Evolutionary conservation across 2,888 invertebrate species (phyloP).

Genomic region (Dicycla oo): DNA sequence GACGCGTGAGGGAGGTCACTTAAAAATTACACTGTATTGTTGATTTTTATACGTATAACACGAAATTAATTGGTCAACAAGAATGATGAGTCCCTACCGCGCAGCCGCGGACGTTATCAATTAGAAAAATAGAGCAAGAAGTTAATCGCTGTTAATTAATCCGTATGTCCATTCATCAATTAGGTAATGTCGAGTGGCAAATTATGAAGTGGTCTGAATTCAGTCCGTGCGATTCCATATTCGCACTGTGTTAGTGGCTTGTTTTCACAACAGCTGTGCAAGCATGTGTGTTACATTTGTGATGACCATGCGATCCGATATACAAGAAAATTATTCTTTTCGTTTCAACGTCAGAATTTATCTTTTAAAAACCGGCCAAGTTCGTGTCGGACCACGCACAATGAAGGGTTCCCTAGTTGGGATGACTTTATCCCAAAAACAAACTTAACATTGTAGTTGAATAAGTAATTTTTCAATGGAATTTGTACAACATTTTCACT

Average conservation of each 20-base stretch:
- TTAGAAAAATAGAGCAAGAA: slow-evolving; percentile 66
- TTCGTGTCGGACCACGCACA: too few relatives aligned
- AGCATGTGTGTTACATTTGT: slow-evolving; percentile 55
- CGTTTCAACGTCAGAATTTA: too few relatives aligned
- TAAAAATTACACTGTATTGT: neutral
- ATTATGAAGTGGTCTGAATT: slow-evolving; percentile 63
- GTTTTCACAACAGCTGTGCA: slow-evolving; percentile 56
- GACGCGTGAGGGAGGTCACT: too few relatives aligned
- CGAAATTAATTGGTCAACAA: slow-evolving; percentile 36
- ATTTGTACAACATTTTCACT: too few relatives aligned
- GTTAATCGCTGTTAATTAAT: slow-evolving; percentile 62
- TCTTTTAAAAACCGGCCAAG: too few relatives aligned
- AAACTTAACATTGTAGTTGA: too few relatives aligned
- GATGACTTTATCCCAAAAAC: too few relatives aligned
- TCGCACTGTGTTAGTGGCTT: slow-evolving; percentile 52
- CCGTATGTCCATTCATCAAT: slow-evolving; percentile 59
- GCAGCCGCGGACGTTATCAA: slow-evolving; percentile 54
- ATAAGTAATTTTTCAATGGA: too few relatives aligned
- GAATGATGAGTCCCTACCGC: slow-evolving; percentile 45
- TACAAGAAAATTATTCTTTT: neutral
- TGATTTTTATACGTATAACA: slow-evolving; percentile 10
- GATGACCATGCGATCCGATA: slow-evolving; percentile 25
- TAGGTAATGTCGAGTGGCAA: slow-evolving; percentile 60
- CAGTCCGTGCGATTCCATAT: slow-evolving; percentile 54
- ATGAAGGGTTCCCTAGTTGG: too few relatives aligned